Evolutionary conservation across 1,140 invertebrate species (phyloP), one percentile per base, ranked within the genome.

Genomic region (Eumeta japonica): DNA sequence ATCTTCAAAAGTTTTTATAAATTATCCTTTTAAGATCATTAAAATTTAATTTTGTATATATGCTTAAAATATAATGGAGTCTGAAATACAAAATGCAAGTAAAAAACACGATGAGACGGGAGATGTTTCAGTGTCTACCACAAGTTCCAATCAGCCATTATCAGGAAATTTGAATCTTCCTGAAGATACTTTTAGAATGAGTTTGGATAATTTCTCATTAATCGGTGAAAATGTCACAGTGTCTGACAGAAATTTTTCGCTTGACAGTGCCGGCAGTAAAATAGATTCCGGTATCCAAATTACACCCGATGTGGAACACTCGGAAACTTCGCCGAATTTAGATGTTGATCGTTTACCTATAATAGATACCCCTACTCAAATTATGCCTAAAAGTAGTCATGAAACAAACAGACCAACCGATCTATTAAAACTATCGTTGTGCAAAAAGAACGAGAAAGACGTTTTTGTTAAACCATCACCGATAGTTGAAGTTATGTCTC

Each of bases 111-210:
- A 37, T 3, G 43, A 43, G 12, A 37, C 45, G 16, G 45, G 41
- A n/a, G n/a, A n/a, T n/a, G n/a, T n/a, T n/a, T n/a, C n/a, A 17
- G 41, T 43, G 15, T 55, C 62, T 13, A 54, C 55, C 35, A 54
- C 61, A 17, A 57, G 51, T 45, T 59, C 58, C 30, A 61, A 62
- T 43, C 53, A 59, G 39, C 48, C 57, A 33, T 63, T 49, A 57
- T 58, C 60, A n/a, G 65, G 67, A 35, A 61, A 41, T 39, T 50
- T 68, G 12, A 62, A 63, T 27, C 45, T 63, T 37, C 49, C 65
- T 33, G 67, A 70, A 39, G 65, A 72, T 42, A 61, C 60, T 41
- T 73, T 67, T 35, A 58, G 62, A 27, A 59, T 62, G 57, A 62
- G 55, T 33, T 45, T 70, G 41, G 62, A 67, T 38, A 60, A 59